Evolutionary conservation across 2,888 invertebrate genomes (phyloP).

Genomic region (Drosophila seclusa): DNA sequence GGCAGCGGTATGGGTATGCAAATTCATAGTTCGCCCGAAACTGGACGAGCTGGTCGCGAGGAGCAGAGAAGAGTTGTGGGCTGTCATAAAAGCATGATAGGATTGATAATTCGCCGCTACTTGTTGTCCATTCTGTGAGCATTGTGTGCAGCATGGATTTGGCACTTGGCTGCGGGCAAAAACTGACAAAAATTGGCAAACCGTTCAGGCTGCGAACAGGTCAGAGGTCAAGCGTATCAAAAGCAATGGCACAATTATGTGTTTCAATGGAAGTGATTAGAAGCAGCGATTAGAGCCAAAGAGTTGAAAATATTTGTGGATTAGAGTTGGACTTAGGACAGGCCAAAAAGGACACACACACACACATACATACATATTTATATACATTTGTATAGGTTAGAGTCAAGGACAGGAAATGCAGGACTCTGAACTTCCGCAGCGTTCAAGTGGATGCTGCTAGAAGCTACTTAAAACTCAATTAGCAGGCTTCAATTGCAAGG

Average conservation of each 20-base stretch:
- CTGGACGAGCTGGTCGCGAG: conserved; percentile 1
- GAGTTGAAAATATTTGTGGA: conserved; percentile 79
- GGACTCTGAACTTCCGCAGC: conserved; percentile 58
- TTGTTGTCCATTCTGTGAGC: conserved; percentile 73
- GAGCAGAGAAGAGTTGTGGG: conserved; percentile 32
- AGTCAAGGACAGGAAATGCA: conserved; percentile 62
- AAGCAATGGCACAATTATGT: conserved; percentile 71
- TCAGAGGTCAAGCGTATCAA: conserved; percentile 50
- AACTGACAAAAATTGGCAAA: not conserved
- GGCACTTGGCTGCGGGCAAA: conserved; percentile 74
- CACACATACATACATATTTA: no score
- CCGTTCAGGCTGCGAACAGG: conserved; percentile 6
- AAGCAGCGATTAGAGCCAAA: conserved; percentile 62
- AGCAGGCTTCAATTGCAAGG: conserved; percentile 48
- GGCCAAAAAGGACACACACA: not conserved
- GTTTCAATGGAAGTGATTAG: conserved; percentile 74
- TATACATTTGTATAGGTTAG: not conserved
- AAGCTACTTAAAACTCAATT: conserved; percentile 77
- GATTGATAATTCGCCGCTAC: conserved; percentile 80
- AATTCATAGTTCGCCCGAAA: conserved; percentile 34
- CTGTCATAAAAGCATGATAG: conserved; percentile 79
- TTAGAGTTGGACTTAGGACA: conserved; percentile 48
- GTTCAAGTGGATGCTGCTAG: conserved; percentile 67
- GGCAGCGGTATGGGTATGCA: conserved; percentile 20
- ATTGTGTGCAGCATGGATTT: conserved; percentile 62